Conservation (phyloP, 1,140 invertebrate species). For the Cydia splendana region DNA sequence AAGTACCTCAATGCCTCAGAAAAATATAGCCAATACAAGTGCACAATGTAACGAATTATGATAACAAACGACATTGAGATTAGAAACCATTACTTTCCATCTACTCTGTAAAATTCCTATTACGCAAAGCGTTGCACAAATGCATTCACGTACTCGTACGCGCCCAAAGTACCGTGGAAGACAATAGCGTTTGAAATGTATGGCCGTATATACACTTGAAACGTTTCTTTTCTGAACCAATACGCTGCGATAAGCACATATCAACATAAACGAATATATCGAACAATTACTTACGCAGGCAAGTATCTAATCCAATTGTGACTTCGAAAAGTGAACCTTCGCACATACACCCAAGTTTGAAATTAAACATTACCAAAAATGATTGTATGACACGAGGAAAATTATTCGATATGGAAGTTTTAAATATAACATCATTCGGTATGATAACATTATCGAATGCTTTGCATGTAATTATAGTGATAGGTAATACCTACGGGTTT, state of each 20-base stretch:
- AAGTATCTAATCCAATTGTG: background rate
- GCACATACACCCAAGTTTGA: background rate
- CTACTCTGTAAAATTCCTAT: constrained; percentile 53
- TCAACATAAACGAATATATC: constrained; percentile 11
- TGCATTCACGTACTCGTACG: constrained; percentile 39
- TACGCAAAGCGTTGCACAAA: constrained; percentile 44
- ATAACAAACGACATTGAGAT: constrained; percentile 57
- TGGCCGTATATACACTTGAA: constrained; percentile 36
- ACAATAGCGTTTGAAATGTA: constrained; percentile 41
- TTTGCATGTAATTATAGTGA: constrained; percentile 20
- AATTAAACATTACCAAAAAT: background rate
- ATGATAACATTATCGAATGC: constrained; percentile 7
- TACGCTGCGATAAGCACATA: background rate
- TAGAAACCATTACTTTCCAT: constrained; percentile 61
- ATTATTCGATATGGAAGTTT: constrained; percentile 14
- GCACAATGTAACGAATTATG: constrained; percentile 48
- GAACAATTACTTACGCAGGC: constrained; percentile 9
- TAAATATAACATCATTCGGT: constrained; percentile 19
- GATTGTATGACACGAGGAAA: background rate
- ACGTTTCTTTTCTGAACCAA: background rate
- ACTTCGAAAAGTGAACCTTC: background rate
- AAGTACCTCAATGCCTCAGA: background rate
- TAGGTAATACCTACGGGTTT: background rate
- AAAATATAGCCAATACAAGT: constrained; percentile 32
- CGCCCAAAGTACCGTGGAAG: constrained; percentile 23